Conservation (phyloP, 2,888 invertebrate species). For the Anaspis maculata region DNA sequence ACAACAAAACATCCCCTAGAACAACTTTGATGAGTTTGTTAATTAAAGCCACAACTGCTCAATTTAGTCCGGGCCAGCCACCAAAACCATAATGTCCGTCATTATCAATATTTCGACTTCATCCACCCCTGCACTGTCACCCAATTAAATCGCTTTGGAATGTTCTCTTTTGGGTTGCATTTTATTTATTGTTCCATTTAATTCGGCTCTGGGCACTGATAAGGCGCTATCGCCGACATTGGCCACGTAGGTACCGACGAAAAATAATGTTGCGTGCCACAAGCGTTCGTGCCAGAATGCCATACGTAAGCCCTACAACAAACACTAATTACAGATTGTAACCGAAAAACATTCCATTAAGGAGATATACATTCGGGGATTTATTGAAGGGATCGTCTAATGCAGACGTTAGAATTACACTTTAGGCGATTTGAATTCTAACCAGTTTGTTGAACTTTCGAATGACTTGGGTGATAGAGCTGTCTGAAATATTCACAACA, state of each 20-base stretch:
- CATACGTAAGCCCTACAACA: slow-evolving; percentile 11
- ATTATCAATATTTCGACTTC: too few relatives aligned
- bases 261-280: slow-evolving; percentile 11
- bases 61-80: too few relatives aligned
- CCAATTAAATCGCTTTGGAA: too few relatives aligned
- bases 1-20: too few relatives aligned
- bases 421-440: not conserved
- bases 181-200: not conserved
- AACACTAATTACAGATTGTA: slow-evolving; percentile 15
- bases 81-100: too few relatives aligned
- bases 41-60: too few relatives aligned
- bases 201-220: not conserved
- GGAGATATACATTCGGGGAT: slow-evolving; percentile 10
- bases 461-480: too few relatives aligned
- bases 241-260: slow-evolving; percentile 1
- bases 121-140: too few relatives aligned
- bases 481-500: too few relatives aligned
- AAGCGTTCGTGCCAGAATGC: slow-evolving; percentile 6
- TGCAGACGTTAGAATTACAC: slow-evolving; percentile 3
- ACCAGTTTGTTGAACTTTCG: too few relatives aligned
- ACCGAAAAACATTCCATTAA: slow-evolving; percentile 9
- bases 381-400: slow-evolving; percentile 3
- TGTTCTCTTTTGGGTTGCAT: too few relatives aligned
- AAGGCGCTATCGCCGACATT: not conserved
- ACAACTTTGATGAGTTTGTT: too few relatives aligned